Evolutionary conservation across 2,888 invertebrate species (phyloP), one percentile per base, ranked within the genome.

Genomic region (Physocephala rufipes): DNA sequence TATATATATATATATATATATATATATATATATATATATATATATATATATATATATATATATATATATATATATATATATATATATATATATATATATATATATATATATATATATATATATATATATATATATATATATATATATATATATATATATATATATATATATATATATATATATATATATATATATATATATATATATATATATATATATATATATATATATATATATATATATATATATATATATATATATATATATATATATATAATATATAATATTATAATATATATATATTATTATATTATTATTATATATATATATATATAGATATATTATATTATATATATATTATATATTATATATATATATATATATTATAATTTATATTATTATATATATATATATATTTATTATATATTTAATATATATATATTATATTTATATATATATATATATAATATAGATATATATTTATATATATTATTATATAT

Each of bases 151-250:
- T 16, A 12, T 51, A 51, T 51, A 51, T 51, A 51, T 51, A 12
- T 51, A 51, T 51, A 12, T 51, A 51, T 51, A 51, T 51, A 12
- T 51, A 51, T 51, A 51, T 51, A 51, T 51, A 12, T 51, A 51
- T 51, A 12, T 51, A 51, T 51, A 51, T 51, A 12, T 51, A 51
- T 51, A 51, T 51, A 51, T 51, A 12, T 51, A 51, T 51, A 51
- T 51, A 51, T 12, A 12, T 51, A 51, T 51, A 51, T 12, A 51
- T 51, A 51, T 12, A 51, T 51, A 51, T 12, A 51, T 51, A 51
- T 12, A 51, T 51, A 51, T 51, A 51, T 51, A 51, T 12, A 51
- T 51, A 51, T 51, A 51, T 12, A 51, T 51, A 51, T 12, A 51
- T 51, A 51, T 51, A 51, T 51, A 51, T 12, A 51, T 51, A 51